Base-by-base conservation (phyloP, 2,888 invertebrate genomes). In the Ferrisia virgata region DNA sequence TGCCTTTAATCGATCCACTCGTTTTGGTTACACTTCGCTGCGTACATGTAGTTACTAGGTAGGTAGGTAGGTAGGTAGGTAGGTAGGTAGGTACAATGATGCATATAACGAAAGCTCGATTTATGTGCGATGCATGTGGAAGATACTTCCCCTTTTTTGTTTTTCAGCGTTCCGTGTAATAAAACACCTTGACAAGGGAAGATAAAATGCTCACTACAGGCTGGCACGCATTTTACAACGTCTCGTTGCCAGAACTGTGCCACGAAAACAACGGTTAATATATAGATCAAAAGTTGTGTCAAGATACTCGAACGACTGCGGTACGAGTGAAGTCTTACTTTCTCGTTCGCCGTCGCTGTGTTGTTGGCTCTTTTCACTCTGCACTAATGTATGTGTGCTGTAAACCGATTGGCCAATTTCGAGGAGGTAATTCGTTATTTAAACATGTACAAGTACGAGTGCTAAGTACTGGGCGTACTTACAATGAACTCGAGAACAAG, bases 271-370 rank as follows among this genome's bases (percentile, higher is more conserved):
- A 43, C 28, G 43, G 79, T 79, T 79, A 79, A 79, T 79, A 79
- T 79, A 36, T 79, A 36, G 79, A 79, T 79, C 79, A 79, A 43
- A 18, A 79, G 79, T 79, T 79, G 40, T 43, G 43, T 79, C 79
- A 79, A 36, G 79, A 79, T 43, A 79, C 79, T 79, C 22, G 36
- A 40, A 79, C n/a, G 79, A 36, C 2, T 43, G n/a, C n/a, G n/a
- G n/a, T n/a, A 36, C 79, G 13, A 9, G 43, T 5, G 13, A 78
- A 31, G 36, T 28, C 36, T 78, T 25, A 15, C 22, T 31, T 78
- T 43, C 15, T 22, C 39, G 6, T 58, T 58, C 58, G n/a, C n/a
- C n/a, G n/a, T n/a, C n/a, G n/a, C n/a, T 58, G 47, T 47, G 3
- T 47, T 4, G 36, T 36, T n/a, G n/a, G 36, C 36, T 36, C 8